Base-by-base conservation (phyloP, 2,888 invertebrate species). In the Anoncus sp. region DNA sequence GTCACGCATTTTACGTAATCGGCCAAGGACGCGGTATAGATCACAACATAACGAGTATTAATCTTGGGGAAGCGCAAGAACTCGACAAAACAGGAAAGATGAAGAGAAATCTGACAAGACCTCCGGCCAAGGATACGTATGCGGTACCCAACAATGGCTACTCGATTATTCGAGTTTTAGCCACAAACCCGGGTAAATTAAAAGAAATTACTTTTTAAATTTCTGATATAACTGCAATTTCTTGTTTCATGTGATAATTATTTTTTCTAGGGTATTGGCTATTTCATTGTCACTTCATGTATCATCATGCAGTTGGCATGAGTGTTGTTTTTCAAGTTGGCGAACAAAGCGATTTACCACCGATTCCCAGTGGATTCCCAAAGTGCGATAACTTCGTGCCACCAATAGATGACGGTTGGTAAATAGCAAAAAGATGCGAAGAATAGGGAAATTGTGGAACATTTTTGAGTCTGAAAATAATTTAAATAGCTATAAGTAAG, bases 101-200 rank as follows among this genome's bases (percentile, higher is more conserved):
- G n/a, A n/a, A 43, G 6, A 83, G 81, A 57, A 95, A 97, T 86
- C 96, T 96, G 85, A 93, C 94, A 80, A 92, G 94, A 65, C 97
- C 97, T 0, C 96, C 97, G 1, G 92, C 94, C 24, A 98, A 98
- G 91, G 98, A 98, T 87, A 97, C 97, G 0, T 93, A 97, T 16
- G 96, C 97, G 10, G 96, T 98, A 22, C 97, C 97, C 7, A 97
- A 97, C 89, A 97, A 97, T 85, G 98, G 98, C 81, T 98, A 97
- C 88, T 96, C 96, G 35, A 95, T 97, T 63, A 92, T 98, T 84
- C 93, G 97, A 85, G 96, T 98, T 89, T 94, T 95, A 83, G 97
- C 98, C 72, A 95, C 96, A 87, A 98, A 98, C 92, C 97, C 97
- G 88, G 98, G 96, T 95, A 91, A 89, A 75, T 82, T 24, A 6